These are phyloP conservation scores for Eupithecia subumbrata DNA, from an alignment of 2,888 invertebrate species.

Conservation along the genomic window DNA sequence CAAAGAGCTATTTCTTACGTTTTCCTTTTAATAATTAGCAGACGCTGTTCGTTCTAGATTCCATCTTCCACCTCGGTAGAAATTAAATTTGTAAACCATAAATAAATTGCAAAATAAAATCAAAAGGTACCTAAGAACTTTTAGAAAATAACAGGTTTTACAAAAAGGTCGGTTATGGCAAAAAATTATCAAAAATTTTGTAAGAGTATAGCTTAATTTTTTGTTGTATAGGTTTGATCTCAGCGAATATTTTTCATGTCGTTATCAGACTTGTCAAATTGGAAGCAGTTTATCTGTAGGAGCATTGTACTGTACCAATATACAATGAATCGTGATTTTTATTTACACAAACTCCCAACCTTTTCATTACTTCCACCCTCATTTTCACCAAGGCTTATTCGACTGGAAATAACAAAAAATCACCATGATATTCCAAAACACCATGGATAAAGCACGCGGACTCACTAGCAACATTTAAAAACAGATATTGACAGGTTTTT, in stretches of 20 bases:
- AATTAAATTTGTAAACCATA: background rate
- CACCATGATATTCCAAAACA: constrained; percentile 56
- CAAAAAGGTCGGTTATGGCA: background rate
- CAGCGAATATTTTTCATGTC: background rate
- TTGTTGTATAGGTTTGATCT: background rate
- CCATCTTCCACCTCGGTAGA: constrained; percentile 18
- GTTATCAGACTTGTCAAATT: background rate
- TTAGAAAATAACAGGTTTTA: background rate
- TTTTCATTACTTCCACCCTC: constrained; percentile 5
- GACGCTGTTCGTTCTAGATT: constrained; percentile 16
- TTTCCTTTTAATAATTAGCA: constrained; percentile 25
- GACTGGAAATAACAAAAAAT: constrained; percentile 28
- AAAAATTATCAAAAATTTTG: background rate
- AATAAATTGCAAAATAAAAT: background rate
- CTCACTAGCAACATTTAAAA: constrained; percentile 72
- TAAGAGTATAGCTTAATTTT: background rate
- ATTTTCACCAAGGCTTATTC: constrained; percentile 2
- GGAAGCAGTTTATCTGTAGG: background rate
- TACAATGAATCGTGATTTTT: constrained; percentile 10
- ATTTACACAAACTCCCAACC: constrained; percentile 2
- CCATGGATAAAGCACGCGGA: constrained; percentile 64
- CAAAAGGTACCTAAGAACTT: background rate
- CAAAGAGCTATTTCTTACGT: constrained; percentile 33
- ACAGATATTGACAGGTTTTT: constrained; percentile 73
- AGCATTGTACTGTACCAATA: background rate